Evolutionary conservation across 2,113 vertebrate genomes (phyloP).

Genomic region (Chrysochloris asiatica): DNA sequence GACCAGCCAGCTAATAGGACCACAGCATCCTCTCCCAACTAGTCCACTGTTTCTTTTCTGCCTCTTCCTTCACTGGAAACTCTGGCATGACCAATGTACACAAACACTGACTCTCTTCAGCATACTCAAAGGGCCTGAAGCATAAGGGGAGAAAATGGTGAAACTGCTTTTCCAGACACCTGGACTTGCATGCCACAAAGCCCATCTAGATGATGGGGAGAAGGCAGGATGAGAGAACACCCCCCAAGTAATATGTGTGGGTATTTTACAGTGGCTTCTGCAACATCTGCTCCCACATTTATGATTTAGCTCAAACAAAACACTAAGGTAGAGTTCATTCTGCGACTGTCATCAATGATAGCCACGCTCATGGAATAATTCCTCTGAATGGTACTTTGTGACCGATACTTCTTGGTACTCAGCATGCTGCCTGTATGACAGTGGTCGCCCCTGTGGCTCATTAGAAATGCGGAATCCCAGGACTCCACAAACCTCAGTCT

Average conservation of each 20-base stretch:
- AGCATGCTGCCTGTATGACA: accelerated
- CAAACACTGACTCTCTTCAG: background rate
- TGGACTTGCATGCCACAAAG: background rate
- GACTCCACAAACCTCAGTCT: no score
- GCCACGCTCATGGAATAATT: accelerated
- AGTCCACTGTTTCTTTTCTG: background rate
- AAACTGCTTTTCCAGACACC: background rate
- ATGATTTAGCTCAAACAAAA: background rate
- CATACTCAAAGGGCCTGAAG: background rate
- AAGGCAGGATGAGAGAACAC: background rate
- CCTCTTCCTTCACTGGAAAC: background rate
- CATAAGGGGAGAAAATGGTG: background rate
- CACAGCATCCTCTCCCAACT: accelerated
- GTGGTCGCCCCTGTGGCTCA: background rate
- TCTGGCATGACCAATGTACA: background rate
- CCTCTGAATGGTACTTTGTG: background rate
- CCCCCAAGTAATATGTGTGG: background rate
- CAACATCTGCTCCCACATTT: background rate
- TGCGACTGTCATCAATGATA: background rate
- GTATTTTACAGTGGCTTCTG: background rate
- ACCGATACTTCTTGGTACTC: background rate
- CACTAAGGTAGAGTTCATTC: background rate
- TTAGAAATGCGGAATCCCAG: background rate
- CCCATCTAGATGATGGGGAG: background rate
- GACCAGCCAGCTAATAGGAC: background rate